Percentiles rank a stretch among this genome's conserved stretches.
Conservation (phyloP, 2,888 invertebrate species). For the Chirona hameri region DNA sequence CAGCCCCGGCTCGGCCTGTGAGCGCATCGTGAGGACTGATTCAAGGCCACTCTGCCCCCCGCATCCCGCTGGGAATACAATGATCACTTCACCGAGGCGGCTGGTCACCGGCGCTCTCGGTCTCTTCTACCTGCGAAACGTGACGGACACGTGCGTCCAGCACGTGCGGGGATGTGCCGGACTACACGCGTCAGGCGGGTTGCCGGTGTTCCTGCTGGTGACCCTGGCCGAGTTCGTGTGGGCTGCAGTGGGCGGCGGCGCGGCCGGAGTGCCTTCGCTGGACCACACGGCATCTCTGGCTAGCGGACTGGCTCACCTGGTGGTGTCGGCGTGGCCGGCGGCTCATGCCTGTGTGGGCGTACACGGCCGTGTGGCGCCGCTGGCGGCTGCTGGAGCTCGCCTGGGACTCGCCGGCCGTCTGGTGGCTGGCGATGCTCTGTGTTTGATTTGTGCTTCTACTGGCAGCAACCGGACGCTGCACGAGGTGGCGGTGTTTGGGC, state of each 20-base stretch:
- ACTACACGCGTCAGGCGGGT: not conserved
- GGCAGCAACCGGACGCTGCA: conserved; percentile 39
- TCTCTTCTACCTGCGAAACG: not conserved
- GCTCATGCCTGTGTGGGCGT: not conserved
- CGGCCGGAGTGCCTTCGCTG: not conserved
- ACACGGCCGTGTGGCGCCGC: conserved; percentile 31
- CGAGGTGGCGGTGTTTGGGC: conserved; percentile 84
- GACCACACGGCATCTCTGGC: not conserved
- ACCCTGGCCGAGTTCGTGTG: not conserved
- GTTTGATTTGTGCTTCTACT: conserved; percentile 45
- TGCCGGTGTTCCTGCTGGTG: not conserved
- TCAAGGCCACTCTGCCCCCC: too few relatives aligned
- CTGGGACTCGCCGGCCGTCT: conserved; percentile 30
- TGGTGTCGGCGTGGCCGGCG: not conserved
- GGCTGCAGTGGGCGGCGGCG: not conserved
- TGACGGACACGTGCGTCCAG: not conserved
- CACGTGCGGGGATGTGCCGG: not conserved
- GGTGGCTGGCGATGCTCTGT: conserved; percentile 61
- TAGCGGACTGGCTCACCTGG: not conserved
- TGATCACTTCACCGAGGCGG: not conserved
- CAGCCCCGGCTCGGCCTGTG: too few relatives aligned
- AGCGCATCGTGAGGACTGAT: too few relatives aligned
- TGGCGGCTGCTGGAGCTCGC: conserved; percentile 29
- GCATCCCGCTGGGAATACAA: not conserved
- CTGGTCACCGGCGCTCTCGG: not conserved